These are phyloP conservation scores for Pachypsylla venusta DNA, from an alignment of 1,140 invertebrate species.

Conservation along the genomic window DNA sequence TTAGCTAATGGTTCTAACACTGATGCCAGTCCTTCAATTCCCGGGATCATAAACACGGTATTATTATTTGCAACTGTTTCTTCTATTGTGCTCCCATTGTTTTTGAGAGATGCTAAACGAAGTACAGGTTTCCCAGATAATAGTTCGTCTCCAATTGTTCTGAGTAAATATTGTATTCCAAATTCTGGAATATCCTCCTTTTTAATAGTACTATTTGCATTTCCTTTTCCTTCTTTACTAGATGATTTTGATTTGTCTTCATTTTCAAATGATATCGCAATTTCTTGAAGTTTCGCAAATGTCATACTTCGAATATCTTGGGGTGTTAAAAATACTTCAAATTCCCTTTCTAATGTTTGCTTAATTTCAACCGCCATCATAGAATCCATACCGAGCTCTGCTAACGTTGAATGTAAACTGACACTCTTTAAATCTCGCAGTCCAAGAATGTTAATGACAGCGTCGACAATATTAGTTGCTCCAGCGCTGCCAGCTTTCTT, in stretches of 20 bases:
- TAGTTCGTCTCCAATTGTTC: slow-evolving; percentile 39
- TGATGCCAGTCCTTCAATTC: slow-evolving; percentile 50
- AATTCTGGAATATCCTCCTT: slow-evolving; percentile 14
- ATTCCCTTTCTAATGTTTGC: slow-evolving; percentile 67
- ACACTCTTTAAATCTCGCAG: slow-evolving; percentile 38
- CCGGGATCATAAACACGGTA: slow-evolving; percentile 56
- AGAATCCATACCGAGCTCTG: slow-evolving; percentile 69
- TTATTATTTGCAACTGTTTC: slow-evolving; percentile 6
- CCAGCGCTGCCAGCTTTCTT: slow-evolving; percentile 40
- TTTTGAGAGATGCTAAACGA: slow-evolving; percentile 34
- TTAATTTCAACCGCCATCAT: slow-evolving; percentile 74
- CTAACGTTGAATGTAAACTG: slow-evolving; percentile 47
- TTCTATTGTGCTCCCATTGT: slow-evolving; percentile 28
- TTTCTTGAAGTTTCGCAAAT: slow-evolving; percentile 36
- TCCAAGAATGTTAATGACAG: slow-evolving; percentile 46
- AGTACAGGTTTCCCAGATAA: slow-evolving; percentile 31
- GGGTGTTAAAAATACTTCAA: slow-evolving; percentile 57
- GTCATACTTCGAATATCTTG: slow-evolving; percentile 55
- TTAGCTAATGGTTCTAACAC: slow-evolving; percentile 40
- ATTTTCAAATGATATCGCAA: slow-evolving; percentile 25
- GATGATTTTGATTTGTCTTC: slow-evolving; percentile 19
- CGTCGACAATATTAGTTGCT: slow-evolving; percentile 43
- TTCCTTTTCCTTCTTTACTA: slow-evolving; percentile 4
- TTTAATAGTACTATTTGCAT: neutral
- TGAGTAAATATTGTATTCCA: slow-evolving; percentile 36